Base-by-base conservation (phyloP, 2,888 invertebrate genomes). In the Phyllotreta striolata region DNA sequence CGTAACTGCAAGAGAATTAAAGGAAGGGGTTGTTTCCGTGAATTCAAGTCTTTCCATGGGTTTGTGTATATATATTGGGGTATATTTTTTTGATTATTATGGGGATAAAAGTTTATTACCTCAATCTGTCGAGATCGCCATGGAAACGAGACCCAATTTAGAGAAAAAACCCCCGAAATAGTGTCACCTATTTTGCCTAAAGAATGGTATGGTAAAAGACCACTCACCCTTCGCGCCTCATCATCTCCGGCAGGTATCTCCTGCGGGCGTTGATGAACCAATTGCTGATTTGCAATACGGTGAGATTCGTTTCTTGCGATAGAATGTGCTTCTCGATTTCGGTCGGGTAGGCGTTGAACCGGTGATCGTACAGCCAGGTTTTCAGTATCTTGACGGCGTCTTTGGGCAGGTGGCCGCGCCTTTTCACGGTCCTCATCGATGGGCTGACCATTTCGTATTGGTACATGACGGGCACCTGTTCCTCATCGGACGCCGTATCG, bases 321-420 rank as follows among this genome's bases (percentile, higher is more conserved):
- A 82, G 69, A 7, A 79, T 76, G 61, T 80, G 78, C 62, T 82
- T 82, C 63, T 82, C 82, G n/a, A 80, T 76, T 74, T 82, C 82
- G 3, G 80, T 81, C 0, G 82, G 82, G 70, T 82, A 82, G 0
- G 82, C 82, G 70, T 82, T 81, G 62, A 81, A 82, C 55, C 81
- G 68, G 64, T 82, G 82, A 64, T 82, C 82, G 52, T 82, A 82
- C 3, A 82, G 66, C 82, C 82, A 82, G 67, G 74, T 79, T 72
- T 81, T 82, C 55, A 82, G 66, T 10, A 80, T 79, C 69, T 81
- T 81, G 1, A 81, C 81, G 0, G 80, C 77, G 60, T 80, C 80
- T 69, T 82, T 82, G 0, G 82, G 82, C 55, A 82, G 70, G 63
- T 82, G 81, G 6, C 82, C 82, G 34, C 82, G 70, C 60, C 78